These are phyloP conservation scores for Daboia siamensis DNA, from an alignment of 2,113 vertebrate genomes.

Conservation along the genomic window DNA sequence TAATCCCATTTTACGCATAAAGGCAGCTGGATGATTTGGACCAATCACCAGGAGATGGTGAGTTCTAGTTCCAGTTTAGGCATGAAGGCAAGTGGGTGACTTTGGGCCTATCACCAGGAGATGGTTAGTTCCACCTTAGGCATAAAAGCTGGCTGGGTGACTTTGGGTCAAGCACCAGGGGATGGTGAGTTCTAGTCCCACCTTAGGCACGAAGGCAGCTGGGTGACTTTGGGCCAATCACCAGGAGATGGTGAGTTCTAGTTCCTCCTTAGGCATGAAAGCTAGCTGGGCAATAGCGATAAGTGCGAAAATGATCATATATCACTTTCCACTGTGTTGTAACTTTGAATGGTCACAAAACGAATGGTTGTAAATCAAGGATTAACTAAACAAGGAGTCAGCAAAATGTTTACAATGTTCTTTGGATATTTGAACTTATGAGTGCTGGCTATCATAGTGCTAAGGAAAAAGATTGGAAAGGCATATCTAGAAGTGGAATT, in stretches of 20 bases:
- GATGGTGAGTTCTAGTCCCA: no score
- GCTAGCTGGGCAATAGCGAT: not conserved
- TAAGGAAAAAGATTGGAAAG: not conserved
- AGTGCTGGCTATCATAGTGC: not conserved
- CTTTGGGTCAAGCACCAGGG: no score
- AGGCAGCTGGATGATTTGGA: not conserved
- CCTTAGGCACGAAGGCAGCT: no score
- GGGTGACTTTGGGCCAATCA: no score
- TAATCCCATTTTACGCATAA: not conserved
- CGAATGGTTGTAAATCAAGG: not conserved
- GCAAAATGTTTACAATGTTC: not conserved
- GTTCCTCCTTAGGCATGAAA: not conserved
- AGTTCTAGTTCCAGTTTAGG: no score
- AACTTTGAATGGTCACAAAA: not conserved
- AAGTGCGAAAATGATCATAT: not conserved
- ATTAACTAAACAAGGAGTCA: not conserved
- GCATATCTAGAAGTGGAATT: not conserved
- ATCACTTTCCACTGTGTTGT: not conserved
- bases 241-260: not conserved
- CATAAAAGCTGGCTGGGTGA: no score
- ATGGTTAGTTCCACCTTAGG: no score
- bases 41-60: no score
- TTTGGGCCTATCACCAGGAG: no score
- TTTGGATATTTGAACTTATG: not conserved
- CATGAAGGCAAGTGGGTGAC: no score